Evolutionary conservation across 1,140 invertebrate species (phyloP).

Genomic region (Drosophila orena): DNA sequence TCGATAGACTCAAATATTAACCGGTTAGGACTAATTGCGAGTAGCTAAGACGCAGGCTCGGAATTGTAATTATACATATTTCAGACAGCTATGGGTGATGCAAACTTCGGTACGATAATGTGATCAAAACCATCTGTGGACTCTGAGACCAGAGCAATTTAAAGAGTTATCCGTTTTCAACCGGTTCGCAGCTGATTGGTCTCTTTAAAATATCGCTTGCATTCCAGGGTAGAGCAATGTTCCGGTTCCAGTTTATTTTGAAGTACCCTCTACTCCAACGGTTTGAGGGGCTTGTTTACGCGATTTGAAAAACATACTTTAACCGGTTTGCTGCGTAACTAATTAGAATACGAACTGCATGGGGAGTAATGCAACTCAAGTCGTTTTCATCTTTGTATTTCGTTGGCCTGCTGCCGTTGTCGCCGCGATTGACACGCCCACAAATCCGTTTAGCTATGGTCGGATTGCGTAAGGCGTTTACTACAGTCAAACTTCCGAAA

Average conservation of each 20-base stretch:
- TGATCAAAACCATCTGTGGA: slow-evolving; percentile 16
- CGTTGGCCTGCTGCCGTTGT: slow-evolving; percentile 17
- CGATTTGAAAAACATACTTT: slow-evolving; percentile 32
- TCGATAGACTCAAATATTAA: slow-evolving; percentile 2
- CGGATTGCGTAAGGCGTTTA: neutral
- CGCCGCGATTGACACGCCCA: slow-evolving; percentile 36
- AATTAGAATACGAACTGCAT: slow-evolving; percentile 37
- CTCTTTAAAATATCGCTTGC: slow-evolving; percentile 7
- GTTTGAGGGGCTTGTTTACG: slow-evolving; percentile 27
- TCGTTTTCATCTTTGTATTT: neutral
- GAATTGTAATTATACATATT: too few species aligned
- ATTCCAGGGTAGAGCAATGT: slow-evolving; percentile 31
- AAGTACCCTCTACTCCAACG: slow-evolving; percentile 6
- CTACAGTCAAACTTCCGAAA: slow-evolving; percentile 8
- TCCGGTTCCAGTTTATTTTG: slow-evolving; percentile 30
- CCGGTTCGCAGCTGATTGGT: slow-evolving; percentile 16
- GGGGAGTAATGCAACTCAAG: slow-evolving; percentile 4
- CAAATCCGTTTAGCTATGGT: slow-evolving; percentile 41
- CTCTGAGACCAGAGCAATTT: slow-evolving; percentile 16
- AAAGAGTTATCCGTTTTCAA: slow-evolving; percentile 26
- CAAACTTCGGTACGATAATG: slow-evolving; percentile 19
- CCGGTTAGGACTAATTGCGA: slow-evolving; percentile 3
- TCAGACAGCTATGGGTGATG: slow-evolving; percentile 17
- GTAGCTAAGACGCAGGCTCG: neutral
- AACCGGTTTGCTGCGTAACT: slow-evolving; percentile 43